Base-by-base conservation (phyloP, 2,797 vertebrate genomes). In the Sebastes cheni region DNA sequence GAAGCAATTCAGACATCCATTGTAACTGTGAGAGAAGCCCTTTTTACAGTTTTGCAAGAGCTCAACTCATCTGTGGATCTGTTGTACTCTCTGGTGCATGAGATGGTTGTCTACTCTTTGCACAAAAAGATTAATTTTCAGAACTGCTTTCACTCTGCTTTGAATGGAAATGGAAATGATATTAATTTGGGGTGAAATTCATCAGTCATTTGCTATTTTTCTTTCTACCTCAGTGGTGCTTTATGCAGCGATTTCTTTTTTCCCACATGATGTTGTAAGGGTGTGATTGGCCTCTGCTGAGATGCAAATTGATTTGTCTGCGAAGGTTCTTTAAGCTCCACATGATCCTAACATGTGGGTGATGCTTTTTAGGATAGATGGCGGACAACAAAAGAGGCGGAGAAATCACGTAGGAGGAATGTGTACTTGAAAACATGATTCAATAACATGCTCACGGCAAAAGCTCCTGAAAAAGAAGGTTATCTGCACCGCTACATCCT, bases 381-480 rank as follows among this genome's bases (percentile, higher is more conserved):
- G 30, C 11, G 9, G 14, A 64, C 22, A 71, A 75, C 58, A 67
- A 81, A 5, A 42, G 56, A 64, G 34, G 34, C 55, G 34, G 27
- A 69, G 65, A 58, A 65, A 73, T 54, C n/a, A 18, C 13, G 72
- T 72, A 30, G 82, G 79, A 84, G 75, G 77, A 67, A 60, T 71
- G 42, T 34, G 59, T 25, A 25, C 66, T 25, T 62, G 3, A 67
- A 76, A 81, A 77, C 14, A 68, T 8, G 34, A 67, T 52, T 80
- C 77, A 71, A 52, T 74, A 81, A 68, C 34, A 2, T 1, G 64
- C 61, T 70, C 18, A 4, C 0, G 16, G 64, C 36, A 32, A 72
- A 55, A 5, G 34, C 54, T 72, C 32, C 50, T 50, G 42, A 54
- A 70, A 3, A 2, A 2, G 4, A 72, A 58, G 39, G 32, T 77